Percentiles rank a stretch among this genome's conserved stretches.
phyloP scores from a whole-genome alignment of 2,888 invertebrate species.

The Phyllotreta striolata region DNA sequence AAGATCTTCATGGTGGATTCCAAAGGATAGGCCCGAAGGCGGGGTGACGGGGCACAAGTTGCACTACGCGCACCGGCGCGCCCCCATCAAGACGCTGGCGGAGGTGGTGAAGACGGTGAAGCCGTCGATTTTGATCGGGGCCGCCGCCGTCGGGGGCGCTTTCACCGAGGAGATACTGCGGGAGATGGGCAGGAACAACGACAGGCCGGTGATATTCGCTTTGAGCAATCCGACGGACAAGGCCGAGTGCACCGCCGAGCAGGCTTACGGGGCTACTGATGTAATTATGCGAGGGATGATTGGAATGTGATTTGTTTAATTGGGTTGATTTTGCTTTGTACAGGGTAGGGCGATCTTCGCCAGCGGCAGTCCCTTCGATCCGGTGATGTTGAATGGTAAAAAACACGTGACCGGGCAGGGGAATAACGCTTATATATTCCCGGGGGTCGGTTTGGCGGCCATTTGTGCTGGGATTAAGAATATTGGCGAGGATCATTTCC shows the following conservation, averaged over 20 bases:
- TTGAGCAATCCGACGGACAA: constrained; percentile 98
- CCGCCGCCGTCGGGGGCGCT: constrained; percentile 93
- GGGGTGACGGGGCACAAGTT: constrained; percentile 82
- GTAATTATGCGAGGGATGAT: constrained; percentile 61
- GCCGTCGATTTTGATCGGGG: constrained; percentile 93
- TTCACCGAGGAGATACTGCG: constrained; percentile 88
- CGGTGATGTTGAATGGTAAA: constrained; percentile 82
- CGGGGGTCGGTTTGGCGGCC: constrained; percentile 91
- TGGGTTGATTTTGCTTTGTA: constrained; percentile 46
- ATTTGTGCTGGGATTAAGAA: constrained; percentile 88
- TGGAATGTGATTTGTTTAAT: not conserved
- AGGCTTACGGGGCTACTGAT: constrained; percentile 88
- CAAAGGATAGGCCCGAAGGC: constrained; percentile 86
- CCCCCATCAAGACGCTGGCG: constrained; percentile 77
- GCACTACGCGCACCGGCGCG: constrained; percentile 80
- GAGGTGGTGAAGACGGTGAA: constrained; percentile 83
- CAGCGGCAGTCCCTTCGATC: constrained; percentile 95
- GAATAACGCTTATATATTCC: constrained; percentile 98
- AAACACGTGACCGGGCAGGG: constrained; percentile 93
- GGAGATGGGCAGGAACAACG: constrained; percentile 85
- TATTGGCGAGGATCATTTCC: constrained; percentile 91
- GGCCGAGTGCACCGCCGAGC: constrained; percentile 99
- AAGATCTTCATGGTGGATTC: constrained; percentile 97
- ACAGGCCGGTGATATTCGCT: constrained; percentile 93
- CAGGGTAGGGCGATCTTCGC: constrained; percentile 95